phyloP scores from a whole-genome alignment of 2,113 vertebrate species.

The Lamprotornis superbus region DNA sequence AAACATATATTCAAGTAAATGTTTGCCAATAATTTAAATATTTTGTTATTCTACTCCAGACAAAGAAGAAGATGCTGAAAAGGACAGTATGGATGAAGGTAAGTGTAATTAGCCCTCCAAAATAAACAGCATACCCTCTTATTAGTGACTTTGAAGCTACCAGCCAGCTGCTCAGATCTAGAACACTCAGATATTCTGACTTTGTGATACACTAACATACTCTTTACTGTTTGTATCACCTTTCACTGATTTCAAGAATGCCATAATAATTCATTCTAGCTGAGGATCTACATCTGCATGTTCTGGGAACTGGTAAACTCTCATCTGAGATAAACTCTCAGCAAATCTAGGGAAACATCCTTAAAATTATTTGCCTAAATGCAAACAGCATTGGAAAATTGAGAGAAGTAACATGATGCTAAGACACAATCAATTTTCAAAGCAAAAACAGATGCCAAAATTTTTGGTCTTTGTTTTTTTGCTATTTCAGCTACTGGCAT shows the following conservation, averaged over 20 bases:
- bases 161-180: not conserved
- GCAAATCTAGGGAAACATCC: not conserved
- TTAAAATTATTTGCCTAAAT: not conserved
- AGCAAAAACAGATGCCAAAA: not conserved
- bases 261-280: not conserved
- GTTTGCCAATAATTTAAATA: not conserved
- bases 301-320: not conserved
- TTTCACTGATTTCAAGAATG: not conserved
- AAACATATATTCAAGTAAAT: not conserved
- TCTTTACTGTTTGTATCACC: not conserved
- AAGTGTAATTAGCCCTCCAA: not conserved
- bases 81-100: constrained; percentile 66
- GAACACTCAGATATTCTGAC: not conserved
- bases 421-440: not conserved
- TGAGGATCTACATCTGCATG: not conserved
- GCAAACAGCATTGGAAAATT: not conserved
- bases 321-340: not conserved
- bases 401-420: not conserved
- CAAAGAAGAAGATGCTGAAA: not conserved
- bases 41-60: constrained; percentile 22
- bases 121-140: not conserved
- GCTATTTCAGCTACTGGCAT: not conserved
- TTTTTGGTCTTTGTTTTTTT: not conserved
- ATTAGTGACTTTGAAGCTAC: not conserved
- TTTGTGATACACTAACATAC: not conserved